Percentiles rank a stretch among this genome's conserved stretches.
These are phyloP conservation scores for Megalopta genalis DNA, from an alignment of 1,140 invertebrate genomes.

Conservation along the genomic window DNA sequence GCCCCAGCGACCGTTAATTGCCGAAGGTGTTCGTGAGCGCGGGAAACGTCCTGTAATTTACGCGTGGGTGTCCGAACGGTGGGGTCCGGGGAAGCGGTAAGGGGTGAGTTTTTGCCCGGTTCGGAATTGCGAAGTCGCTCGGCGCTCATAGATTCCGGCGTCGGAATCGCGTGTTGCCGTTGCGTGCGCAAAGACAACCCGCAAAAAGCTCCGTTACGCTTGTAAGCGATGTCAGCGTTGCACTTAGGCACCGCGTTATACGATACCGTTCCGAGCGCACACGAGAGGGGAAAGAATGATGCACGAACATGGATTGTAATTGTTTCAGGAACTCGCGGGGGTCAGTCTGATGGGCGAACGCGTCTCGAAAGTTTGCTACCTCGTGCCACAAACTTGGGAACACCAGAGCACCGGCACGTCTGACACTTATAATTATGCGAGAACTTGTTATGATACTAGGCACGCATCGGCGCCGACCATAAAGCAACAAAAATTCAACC, in stretches of 20 bases:
- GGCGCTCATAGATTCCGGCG: conserved; percentile 25
- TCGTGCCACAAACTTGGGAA: background rate
- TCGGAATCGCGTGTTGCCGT: conserved; percentile 33
- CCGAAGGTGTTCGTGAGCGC: conserved; percentile 16
- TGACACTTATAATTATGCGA: conserved; percentile 19
- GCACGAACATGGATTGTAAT: conserved; percentile 37
- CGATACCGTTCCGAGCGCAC: conserved; percentile 1
- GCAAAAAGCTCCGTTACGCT: conserved; percentile 46
- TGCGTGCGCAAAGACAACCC: conserved; percentile 33
- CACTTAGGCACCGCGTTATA: conserved; percentile 33
- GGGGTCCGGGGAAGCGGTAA: background rate
- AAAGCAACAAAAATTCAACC: background rate
- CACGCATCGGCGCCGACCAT: background rate
- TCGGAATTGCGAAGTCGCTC: conserved; percentile 36
- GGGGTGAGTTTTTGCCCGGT: conserved; percentile 23
- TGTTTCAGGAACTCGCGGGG: conserved; percentile 21
- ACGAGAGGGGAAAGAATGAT: conserved; percentile 9
- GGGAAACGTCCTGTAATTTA: conserved; percentile 21
- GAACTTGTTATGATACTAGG: background rate
- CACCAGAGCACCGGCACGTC: background rate
- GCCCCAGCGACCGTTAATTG: conserved; percentile 8
- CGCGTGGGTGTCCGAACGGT: background rate
- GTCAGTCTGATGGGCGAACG: conserved; percentile 19
- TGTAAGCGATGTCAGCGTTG: conserved; percentile 44
- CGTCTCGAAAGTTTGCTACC: conserved; percentile 26